Conservation (phyloP, 2,888 invertebrate species). For the Drosophila pegasa region DNA sequence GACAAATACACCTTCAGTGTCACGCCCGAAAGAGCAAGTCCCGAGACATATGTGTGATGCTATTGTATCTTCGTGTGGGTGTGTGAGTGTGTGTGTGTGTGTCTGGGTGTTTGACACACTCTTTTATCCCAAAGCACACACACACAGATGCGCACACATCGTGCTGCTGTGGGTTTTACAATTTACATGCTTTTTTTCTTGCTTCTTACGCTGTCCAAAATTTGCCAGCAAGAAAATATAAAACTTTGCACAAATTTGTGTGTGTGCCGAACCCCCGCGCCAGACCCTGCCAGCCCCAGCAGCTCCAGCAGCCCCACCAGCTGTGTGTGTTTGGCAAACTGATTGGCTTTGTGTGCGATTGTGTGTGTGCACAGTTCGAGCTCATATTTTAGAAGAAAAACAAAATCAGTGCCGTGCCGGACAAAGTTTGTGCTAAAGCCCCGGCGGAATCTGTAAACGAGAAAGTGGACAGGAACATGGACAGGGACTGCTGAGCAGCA, state of each 20-base stretch:
- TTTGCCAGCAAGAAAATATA: conserved; percentile 61
- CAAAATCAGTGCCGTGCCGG: conserved; percentile 74
- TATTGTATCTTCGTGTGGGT: neutral
- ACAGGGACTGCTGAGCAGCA: conserved; percentile 35
- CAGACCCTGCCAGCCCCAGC: neutral
- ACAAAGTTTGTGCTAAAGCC: conserved; percentile 58
- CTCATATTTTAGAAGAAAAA: conserved; percentile 78
- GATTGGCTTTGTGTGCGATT: conserved; percentile 43
- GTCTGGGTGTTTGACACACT: conserved; percentile 1
- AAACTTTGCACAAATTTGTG: conserved; percentile 67
- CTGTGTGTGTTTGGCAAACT: conserved; percentile 35
- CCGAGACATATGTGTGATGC: conserved; percentile 64
- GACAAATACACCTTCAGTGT: conserved; percentile 76
- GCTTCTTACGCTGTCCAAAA: conserved; percentile 38
- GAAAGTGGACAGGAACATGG: conserved; percentile 51
- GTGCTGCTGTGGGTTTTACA: conserved; percentile 42
- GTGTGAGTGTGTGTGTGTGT: neutral
- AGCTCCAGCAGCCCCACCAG: neutral
- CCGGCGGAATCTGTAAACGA: conserved; percentile 52
- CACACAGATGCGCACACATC: neutral
- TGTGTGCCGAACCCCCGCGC: conserved; percentile 5
- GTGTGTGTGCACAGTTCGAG: conserved; percentile 60
- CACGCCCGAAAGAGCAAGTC: conserved; percentile 48
- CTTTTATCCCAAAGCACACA: conserved; percentile 6
- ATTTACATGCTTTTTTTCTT: conserved; percentile 54